phyloP scores from a whole-genome alignment of 1,140 invertebrate genomes.

The Leptopilina boulardi region DNA sequence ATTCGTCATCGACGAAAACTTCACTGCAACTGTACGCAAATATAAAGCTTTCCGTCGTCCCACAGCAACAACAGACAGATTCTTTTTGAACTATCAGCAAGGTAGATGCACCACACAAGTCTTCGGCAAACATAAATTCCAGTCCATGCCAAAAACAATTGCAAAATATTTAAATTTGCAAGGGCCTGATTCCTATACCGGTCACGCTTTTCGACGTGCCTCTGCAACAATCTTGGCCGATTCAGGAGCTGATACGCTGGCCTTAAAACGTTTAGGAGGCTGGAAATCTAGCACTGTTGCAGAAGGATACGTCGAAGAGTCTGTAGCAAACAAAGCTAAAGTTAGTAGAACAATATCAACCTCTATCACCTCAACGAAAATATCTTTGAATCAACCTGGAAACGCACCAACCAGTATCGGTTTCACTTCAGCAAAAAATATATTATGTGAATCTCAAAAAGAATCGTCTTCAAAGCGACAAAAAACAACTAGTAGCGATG shows the following conservation, averaged over 20 bases:
- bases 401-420: no score
- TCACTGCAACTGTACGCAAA: background rate
- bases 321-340: background rate
- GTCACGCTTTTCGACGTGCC: constrained; percentile 30
- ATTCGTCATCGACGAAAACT: background rate
- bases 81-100: constrained; percentile 24
- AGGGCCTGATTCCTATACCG: constrained; percentile 16
- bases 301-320: background rate
- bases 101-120: background rate
- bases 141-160: background rate
- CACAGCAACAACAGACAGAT: background rate
- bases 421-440: no score
- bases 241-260: background rate
- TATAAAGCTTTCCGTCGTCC: background rate
- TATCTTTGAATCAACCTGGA: no score
- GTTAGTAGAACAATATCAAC: background rate
- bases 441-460: no score
- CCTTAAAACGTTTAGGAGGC: constrained; percentile 30
- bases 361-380: no score
- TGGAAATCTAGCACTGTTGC: constrained; percentile 29
- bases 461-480: no score
- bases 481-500: no score
- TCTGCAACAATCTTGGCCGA: constrained; percentile 35
- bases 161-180: constrained; percentile 11
- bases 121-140: constrained; percentile 19